Conservation (phyloP, 2,888 invertebrate species). For the Hymenopus coronatus region DNA sequence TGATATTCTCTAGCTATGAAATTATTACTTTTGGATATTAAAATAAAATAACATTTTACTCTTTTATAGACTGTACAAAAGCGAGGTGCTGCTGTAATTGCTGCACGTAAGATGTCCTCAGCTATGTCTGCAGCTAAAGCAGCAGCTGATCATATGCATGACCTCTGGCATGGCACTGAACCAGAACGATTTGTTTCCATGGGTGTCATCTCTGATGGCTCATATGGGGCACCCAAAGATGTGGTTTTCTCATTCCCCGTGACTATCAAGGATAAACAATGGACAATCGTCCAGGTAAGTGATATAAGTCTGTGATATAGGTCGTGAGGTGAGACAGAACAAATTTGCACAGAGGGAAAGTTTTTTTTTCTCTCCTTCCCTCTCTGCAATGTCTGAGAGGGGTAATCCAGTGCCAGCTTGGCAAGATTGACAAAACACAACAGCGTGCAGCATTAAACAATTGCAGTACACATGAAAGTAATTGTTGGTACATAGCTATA, state of each 20-base stretch:
- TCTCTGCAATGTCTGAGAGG: no score
- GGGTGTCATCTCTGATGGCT: constrained; percentile 96
- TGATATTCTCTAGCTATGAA: no score
- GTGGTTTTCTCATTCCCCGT: constrained; percentile 96
- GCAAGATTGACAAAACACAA: no score
- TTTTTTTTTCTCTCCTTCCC: no score
- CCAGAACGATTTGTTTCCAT: constrained; percentile 83
- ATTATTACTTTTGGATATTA: background rate
- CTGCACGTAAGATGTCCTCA: constrained; percentile 95
- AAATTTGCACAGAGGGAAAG: no score
- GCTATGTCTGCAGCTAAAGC: constrained; percentile 99
- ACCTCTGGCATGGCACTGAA: constrained; percentile 90
- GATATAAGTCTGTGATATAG: background rate
- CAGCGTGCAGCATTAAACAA: no score
- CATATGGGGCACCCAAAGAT: constrained; percentile 86
- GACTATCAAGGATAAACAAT: constrained; percentile 71
- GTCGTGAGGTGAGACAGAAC: no score
- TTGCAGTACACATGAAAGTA: no score
- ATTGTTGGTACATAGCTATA: no score
- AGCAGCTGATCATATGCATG: constrained; percentile 95
- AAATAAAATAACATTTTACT: background rate
- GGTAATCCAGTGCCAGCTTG: no score
- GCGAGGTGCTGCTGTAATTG: constrained; percentile 95
- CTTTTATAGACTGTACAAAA: constrained; percentile 79
- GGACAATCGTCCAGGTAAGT: constrained; percentile 74